Conservation (phyloP, 2,113 vertebrate species). For the Ornithorhynchus anatinus region DNA sequence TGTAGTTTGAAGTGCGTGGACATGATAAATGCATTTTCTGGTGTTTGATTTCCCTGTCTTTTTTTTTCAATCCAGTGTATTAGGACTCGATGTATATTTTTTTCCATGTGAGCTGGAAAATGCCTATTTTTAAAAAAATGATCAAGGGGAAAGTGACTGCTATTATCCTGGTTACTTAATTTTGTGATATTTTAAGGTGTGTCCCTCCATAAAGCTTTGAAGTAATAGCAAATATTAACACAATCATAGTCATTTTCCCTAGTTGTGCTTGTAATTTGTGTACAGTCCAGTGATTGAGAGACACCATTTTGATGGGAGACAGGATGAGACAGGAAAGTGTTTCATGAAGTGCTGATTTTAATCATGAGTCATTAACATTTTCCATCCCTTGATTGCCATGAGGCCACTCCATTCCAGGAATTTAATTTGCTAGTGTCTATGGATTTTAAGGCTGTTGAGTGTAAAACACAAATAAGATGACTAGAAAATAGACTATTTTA, state of each 20-base stretch:
- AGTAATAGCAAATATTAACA: neutral
- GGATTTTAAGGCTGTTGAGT: neutral
- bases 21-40: neutral
- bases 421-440: neutral
- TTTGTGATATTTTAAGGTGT: neutral
- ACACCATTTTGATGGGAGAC: neutral
- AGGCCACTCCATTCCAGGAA: neutral
- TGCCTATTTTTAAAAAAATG: rapidly evolving
- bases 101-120: neutral
- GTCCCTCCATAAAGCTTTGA: neutral
- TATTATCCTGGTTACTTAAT: neutral
- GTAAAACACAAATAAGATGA: neutral
- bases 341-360: neutral
- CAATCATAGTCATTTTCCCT: neutral
- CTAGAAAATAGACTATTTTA: neutral
- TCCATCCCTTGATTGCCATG: neutral
- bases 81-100: neutral
- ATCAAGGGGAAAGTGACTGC: neutral
- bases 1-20: neutral
- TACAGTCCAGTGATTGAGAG: neutral
- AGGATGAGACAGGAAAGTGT: neutral
- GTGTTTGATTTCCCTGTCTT: neutral
- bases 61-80: neutral
- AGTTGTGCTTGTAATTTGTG: neutral
- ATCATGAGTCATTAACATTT: neutral